phyloP scores from a whole-genome alignment of 2,113 vertebrate genomes.

The Leptodactylus fuscus region DNA sequence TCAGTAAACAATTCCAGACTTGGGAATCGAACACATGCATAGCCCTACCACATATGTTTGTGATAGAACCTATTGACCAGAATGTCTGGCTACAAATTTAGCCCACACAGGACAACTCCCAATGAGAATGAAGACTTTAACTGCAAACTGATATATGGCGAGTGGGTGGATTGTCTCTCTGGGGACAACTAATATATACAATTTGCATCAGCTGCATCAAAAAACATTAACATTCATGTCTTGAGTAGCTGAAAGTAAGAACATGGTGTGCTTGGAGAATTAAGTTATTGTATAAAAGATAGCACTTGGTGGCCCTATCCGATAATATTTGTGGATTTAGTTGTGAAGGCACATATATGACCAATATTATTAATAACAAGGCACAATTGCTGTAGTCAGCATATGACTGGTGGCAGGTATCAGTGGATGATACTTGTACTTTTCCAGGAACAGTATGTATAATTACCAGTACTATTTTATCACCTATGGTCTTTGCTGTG shows the following conservation, averaged over 20 bases:
- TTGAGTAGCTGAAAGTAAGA: background rate
- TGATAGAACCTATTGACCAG: slow-evolving; percentile 26
- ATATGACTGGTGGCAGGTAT: background rate
- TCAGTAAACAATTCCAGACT: slow-evolving; percentile 18
- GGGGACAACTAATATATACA: slow-evolving; percentile 25
- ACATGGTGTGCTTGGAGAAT: background rate
- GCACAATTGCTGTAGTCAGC: background rate
- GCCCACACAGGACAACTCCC: slow-evolving; percentile 49
- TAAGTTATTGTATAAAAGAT: background rate
- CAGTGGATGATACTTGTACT: no score
- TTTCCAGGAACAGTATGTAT: background rate
- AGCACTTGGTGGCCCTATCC: background rate
- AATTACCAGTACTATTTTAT: background rate
- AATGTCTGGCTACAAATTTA: slow-evolving; percentile 24
- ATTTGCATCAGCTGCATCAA: slow-evolving; percentile 19
- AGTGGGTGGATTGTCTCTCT: slow-evolving; percentile 26
- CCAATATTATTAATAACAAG: background rate
- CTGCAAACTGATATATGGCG: slow-evolving; percentile 36
- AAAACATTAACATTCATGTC: slow-evolving; percentile 4
- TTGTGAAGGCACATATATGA: background rate
- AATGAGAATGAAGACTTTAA: background rate
- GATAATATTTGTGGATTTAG: background rate
- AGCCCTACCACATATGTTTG: slow-evolving; percentile 32
- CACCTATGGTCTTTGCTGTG: background rate
- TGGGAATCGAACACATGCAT: slow-evolving; percentile 10